Evolutionary conservation across 1,140 invertebrate species (phyloP).

Genomic region (Vollenhovia emeryi): DNA sequence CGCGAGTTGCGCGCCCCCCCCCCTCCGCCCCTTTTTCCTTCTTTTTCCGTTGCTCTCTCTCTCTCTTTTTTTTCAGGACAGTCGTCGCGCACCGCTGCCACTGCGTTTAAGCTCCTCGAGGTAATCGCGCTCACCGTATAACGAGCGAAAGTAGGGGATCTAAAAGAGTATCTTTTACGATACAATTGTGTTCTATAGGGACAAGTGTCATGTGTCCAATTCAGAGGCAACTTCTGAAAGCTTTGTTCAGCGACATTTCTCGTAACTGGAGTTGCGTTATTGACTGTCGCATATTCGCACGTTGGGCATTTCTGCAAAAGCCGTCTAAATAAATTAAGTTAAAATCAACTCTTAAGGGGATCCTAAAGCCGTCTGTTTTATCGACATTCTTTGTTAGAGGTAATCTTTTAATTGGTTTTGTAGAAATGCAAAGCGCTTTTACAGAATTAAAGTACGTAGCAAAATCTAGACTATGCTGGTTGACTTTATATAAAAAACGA

Average conservation of each 20-base stretch:
- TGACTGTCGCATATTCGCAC: background rate
- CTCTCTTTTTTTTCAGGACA: conserved; percentile 55
- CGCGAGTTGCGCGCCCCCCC: too few species aligned
- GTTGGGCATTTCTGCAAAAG: background rate
- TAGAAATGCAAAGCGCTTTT: too few species aligned
- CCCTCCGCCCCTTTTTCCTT: background rate
- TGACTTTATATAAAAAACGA: too few species aligned
- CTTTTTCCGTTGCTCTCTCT: background rate
- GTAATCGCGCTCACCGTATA: conserved; percentile 21
- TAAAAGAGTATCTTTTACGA: background rate
- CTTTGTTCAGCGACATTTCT: background rate
- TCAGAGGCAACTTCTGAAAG: background rate
- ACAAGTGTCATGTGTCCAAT: background rate
- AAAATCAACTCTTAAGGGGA: too few species aligned
- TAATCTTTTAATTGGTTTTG: too few species aligned
- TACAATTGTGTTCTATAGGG: conserved; percentile 3
- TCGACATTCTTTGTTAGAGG: too few species aligned
- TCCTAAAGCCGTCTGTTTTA: too few species aligned
- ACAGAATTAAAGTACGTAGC: too few species aligned
- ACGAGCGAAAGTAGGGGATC: conserved; percentile 17
- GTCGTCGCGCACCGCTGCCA: background rate
- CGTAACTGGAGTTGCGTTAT: background rate
- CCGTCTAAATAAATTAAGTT: too few species aligned
- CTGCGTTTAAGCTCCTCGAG: background rate
- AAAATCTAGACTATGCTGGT: too few species aligned